Percentiles rank a stretch among this genome's conserved stretches.
Evolutionary conservation across 2,797 vertebrate genomes (phyloP).

Genomic region (Phoeniculus purpureus): DNA sequence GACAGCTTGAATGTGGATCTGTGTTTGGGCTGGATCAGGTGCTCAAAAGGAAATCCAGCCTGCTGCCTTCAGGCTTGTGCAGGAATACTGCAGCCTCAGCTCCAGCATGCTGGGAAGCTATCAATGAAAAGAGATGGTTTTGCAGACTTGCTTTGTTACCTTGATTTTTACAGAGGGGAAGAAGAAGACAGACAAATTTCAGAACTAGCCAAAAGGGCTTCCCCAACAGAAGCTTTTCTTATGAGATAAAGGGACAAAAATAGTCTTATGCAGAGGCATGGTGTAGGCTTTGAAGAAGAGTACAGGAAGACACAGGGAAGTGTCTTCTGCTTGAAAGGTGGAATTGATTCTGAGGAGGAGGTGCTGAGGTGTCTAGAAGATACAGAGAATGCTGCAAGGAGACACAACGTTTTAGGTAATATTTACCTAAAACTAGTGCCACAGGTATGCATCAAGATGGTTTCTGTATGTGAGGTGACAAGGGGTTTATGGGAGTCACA

Average conservation of each 20-base stretch:
- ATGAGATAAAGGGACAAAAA: neutral
- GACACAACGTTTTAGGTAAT: neutral
- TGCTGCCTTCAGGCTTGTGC: slow-evolving; percentile 10
- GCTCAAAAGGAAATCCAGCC: slow-evolving; percentile 55
- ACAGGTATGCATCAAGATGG: neutral
- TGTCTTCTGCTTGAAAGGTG: neutral
- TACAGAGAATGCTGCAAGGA: neutral
- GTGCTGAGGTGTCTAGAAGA: neutral
- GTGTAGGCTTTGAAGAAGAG: neutral
- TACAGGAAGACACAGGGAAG: neutral
- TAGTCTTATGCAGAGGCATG: neutral
- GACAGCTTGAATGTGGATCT: slow-evolving; percentile 66
- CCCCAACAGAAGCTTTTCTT: neutral
- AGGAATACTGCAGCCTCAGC: slow-evolving; percentile 44
- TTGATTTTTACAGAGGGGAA: neutral
- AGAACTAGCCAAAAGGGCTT: neutral
- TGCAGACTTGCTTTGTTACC: neutral
- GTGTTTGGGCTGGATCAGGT: slow-evolving; percentile 59
- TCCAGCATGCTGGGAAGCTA: slow-evolving; percentile 30
- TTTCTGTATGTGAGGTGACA: neutral
- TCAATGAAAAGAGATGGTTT: neutral
- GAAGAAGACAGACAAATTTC: neutral
- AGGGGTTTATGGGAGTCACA: neutral
- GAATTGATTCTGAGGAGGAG: neutral
- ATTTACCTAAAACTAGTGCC: neutral